Conservation (phyloP, 2,888 invertebrate species). For the Endomychus coccineus region DNA sequence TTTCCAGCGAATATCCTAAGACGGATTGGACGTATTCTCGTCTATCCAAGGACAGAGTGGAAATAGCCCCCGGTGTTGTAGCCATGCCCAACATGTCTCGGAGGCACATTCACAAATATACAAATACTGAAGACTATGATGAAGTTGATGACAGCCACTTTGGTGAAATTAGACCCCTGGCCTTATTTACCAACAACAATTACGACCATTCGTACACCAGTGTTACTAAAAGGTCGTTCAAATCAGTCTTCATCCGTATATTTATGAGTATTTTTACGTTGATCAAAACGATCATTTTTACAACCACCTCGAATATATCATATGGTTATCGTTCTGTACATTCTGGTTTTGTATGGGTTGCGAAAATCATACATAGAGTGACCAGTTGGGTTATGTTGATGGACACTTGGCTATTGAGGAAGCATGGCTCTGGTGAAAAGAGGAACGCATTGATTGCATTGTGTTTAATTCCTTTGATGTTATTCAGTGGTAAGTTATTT, state of each 20-base stretch:
- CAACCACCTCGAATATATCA: conserved; percentile 12
- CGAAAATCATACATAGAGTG: conserved; percentile 32
- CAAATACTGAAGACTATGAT: conserved; percentile 29
- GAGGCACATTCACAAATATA: conserved; percentile 47
- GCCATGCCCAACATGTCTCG: conserved; percentile 89
- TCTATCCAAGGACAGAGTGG: conserved; percentile 72
- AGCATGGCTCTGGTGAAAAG: conserved; percentile 24
- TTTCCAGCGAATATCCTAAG: conserved; percentile 72
- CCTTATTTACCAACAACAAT: conserved; percentile 26
- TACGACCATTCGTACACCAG: conserved; percentile 9
- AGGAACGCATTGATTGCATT: conserved; percentile 32
- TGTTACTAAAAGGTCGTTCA: conserved; percentile 11
- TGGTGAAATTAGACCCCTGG: not conserved
- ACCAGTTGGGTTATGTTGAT: conserved; percentile 38
- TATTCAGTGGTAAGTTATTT: conserved; percentile 51
- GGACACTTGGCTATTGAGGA: conserved; percentile 40
- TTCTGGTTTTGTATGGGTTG: conserved; percentile 29
- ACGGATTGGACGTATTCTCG: conserved; percentile 87
- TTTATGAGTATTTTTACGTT: conserved; percentile 14
- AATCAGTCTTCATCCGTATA: conserved; percentile 19
- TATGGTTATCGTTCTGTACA: conserved; percentile 18
- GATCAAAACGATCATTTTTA: conserved; percentile 8
- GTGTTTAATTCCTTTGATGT: conserved; percentile 48
- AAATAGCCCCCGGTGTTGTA: conserved; percentile 69
- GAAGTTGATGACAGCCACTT: conserved; percentile 5